Evolutionary conservation across 64 coral and sea anemone genomes (phyloP), one percentile per base, ranked within the genome.

Genomic region (Porites australiensis): DNA sequence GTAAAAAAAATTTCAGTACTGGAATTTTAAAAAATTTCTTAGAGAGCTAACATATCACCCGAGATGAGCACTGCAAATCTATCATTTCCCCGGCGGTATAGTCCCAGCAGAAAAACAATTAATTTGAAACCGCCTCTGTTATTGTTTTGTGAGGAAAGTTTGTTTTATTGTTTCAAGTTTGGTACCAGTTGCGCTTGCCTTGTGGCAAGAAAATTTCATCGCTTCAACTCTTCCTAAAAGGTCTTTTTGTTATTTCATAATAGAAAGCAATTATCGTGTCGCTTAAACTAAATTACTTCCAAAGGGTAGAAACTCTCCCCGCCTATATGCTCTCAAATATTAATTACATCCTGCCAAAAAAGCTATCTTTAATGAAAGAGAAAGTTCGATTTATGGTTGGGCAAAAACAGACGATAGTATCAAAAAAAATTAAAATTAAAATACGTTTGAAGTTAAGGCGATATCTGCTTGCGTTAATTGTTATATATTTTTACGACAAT

Each of bases 291-390:
- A 68, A 84, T 84, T 68, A 84, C 81, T 49, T n/a, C 4, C 44
- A 68, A 23, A 22, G 46, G 44, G 15, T 68, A 50, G 63, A 69
- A 69, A 50, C 44, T 18, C 62, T 83, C 81, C 13, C 81, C 62
- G 62, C 81, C 81, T 65, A 20, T 50, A 44, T 66, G 9, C 63
- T 69, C 62, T 84, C 46, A 84, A 84, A 84, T 84, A 84, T 84
- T 52, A 84, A 84, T 69, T 69, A 49, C 5, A 69, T 11, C 61
- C 15, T 64, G 46, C 16, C 13, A 64, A n/a, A 50, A 50, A 74
- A 74, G 2, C 27, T 37, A 37, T 37, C 27, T 37, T 37, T 6
- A 76, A 75, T 19, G 19, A 19, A 6, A 50, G 14, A 16, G 46
- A 16, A 50, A 76, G 16, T 50, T 76, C 46, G 50, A 76, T 7